Evolutionary conservation across 2,113 vertebrate species (phyloP).

Genomic region (Rhinoptilus africanus): DNA sequence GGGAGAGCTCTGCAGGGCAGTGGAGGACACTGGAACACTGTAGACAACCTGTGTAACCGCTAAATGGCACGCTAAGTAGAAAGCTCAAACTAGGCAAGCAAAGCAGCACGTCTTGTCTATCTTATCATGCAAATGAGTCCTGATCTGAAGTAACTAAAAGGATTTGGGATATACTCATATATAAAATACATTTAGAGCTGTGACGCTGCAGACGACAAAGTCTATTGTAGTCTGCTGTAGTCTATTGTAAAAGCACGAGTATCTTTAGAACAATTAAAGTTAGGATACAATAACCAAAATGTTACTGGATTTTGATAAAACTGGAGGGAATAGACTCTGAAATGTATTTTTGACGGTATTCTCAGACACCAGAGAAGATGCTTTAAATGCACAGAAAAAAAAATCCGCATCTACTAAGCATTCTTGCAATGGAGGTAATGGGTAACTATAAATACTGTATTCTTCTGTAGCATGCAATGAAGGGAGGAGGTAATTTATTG

Average conservation of each 20-base stretch:
- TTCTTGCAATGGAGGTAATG: background rate
- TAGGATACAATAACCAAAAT: background rate
- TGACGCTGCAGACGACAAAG: background rate
- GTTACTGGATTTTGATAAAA: background rate
- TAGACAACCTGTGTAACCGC: background rate
- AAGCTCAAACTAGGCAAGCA: background rate
- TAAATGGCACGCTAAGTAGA: background rate
- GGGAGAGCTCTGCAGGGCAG: fast-evolving
- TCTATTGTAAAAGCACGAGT: background rate
- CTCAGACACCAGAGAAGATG: background rate
- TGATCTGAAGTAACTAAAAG: background rate
- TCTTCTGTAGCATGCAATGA: background rate
- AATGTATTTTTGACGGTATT: background rate
- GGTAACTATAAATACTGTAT: background rate
- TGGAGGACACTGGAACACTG: background rate
- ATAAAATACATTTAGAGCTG: background rate
- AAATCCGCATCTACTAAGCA: background rate
- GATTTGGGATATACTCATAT: background rate
- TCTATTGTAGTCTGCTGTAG: background rate
- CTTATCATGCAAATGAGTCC: background rate
- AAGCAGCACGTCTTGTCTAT: background rate
- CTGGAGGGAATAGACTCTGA: background rate
- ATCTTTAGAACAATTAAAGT: background rate
- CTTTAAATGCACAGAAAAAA: background rate
- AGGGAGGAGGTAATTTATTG: background rate